Percentiles rank a stretch among this genome's conserved stretches.
Conservation (phyloP, 2,113 vertebrate species). For the Coracopsis vasa region DNA sequence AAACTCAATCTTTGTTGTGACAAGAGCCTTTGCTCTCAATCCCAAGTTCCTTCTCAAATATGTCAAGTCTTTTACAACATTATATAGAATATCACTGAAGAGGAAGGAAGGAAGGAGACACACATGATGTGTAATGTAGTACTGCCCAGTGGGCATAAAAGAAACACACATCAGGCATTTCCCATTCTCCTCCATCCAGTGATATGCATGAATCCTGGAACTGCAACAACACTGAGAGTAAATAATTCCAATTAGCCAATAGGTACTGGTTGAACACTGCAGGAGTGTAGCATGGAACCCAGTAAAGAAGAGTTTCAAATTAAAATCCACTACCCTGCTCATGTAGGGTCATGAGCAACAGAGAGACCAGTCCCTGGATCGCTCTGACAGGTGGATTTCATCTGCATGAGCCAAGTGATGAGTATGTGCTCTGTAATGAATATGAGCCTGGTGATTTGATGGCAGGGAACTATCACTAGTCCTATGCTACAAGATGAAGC, state of each 20-base stretch:
- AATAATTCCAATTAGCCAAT: not conserved
- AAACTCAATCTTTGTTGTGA: not conserved
- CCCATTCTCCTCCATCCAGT: constrained; percentile 31
- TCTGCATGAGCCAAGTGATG: not conserved
- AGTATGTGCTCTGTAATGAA: not conserved
- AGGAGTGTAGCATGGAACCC: not conserved
- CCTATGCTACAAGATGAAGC: not conserved
- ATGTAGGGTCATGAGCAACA: constrained; percentile 33
- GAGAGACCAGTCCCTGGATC: not conserved
- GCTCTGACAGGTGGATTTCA: constrained; percentile 34
- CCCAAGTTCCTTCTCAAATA: not conserved
- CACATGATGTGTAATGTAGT: not conserved
- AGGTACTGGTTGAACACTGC: constrained; percentile 63
- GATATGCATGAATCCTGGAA: constrained; percentile 10
- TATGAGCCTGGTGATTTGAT: not conserved
- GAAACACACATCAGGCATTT: constrained; percentile 47
- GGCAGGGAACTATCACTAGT: not conserved
- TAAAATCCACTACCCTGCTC: constrained; percentile 51
- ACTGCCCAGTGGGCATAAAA: not conserved
- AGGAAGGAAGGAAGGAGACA: constrained; percentile 52
- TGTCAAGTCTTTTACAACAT: not conserved
- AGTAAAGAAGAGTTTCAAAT: not conserved
- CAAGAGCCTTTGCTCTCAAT: not conserved
- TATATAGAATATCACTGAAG: constrained; percentile 12
- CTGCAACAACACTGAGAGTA: not conserved